These are phyloP conservation scores for Volucella zonaria DNA, from an alignment of 2,888 invertebrate species.

Conservation along the genomic window DNA sequence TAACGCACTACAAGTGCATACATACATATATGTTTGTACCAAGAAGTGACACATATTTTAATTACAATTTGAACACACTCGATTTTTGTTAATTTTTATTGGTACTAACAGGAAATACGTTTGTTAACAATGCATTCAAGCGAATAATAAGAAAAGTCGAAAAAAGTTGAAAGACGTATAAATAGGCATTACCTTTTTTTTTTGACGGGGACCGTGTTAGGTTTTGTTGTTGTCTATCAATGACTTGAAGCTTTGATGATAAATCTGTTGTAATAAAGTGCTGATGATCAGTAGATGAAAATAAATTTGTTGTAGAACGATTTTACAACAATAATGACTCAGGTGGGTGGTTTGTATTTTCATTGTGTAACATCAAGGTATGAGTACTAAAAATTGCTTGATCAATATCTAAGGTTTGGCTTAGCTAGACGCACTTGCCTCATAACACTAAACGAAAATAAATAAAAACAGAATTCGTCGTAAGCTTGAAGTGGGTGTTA, in stretches of 20 bases:
- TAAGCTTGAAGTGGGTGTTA: too few species aligned
- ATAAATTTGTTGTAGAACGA: background rate
- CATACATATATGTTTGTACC: background rate
- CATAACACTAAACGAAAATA: too few species aligned
- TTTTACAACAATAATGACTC: background rate
- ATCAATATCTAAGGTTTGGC: too few species aligned
- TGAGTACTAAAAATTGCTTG: too few species aligned
- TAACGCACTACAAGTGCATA: constrained; percentile 19
- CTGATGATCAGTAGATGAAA: background rate
- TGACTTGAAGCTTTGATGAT: background rate
- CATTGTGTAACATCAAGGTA: too few species aligned
- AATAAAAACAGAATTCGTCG: too few species aligned
- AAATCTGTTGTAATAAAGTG: background rate
- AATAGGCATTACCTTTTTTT: too few species aligned
- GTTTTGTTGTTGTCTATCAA: background rate
- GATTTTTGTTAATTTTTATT: constrained; percentile 13
- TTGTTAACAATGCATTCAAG: constrained; percentile 9
- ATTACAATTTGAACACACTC: constrained; percentile 37
- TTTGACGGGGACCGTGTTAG: too few species aligned
- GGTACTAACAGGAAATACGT: constrained; percentile 50
- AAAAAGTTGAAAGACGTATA: background rate
- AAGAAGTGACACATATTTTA: constrained; percentile 46
- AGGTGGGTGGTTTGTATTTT: background rate
- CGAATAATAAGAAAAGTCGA: background rate
- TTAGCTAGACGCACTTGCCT: too few species aligned